Conservation (phyloP, 2,797 vertebrate genomes). For the Sebastes cheni region DNA sequence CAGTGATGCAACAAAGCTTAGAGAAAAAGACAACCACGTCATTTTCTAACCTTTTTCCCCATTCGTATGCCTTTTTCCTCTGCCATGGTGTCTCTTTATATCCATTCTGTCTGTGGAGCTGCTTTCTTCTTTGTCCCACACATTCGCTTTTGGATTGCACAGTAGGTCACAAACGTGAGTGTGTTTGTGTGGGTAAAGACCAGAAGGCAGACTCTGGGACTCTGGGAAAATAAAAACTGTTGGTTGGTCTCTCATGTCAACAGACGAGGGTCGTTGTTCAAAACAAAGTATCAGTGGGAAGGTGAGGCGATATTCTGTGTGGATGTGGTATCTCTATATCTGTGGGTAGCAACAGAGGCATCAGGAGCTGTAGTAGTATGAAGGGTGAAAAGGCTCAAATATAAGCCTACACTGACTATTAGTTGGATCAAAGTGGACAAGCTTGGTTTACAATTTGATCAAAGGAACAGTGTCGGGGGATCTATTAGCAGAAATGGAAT, state of each 20-base stretch:
- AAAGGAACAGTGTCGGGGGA: neutral
- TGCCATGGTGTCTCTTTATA: neutral
- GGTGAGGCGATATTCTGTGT: neutral
- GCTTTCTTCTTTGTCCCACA: neutral
- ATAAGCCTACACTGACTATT: neutral
- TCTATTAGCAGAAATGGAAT: neutral
- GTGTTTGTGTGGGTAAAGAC: neutral
- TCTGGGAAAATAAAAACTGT: constrained; percentile 6
- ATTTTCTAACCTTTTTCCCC: neutral
- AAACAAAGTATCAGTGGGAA: constrained; percentile 2
- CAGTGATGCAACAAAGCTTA: neutral
- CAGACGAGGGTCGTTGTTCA: neutral
- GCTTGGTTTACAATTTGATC: neutral
- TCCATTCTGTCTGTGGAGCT: neutral
- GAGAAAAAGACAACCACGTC: neutral
- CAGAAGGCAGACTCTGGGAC: neutral
- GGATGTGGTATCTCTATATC: neutral
- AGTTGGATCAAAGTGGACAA: neutral
- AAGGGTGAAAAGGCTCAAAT: neutral
- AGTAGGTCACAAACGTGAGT: neutral
- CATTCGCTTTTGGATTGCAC: neutral
- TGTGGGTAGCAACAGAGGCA: neutral
- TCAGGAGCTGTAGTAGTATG: neutral
- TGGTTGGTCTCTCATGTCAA: neutral
- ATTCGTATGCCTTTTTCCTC: neutral